Conservation (phyloP, 53 echinoderm and acorn worm species). For the Astropecten irregularis region DNA sequence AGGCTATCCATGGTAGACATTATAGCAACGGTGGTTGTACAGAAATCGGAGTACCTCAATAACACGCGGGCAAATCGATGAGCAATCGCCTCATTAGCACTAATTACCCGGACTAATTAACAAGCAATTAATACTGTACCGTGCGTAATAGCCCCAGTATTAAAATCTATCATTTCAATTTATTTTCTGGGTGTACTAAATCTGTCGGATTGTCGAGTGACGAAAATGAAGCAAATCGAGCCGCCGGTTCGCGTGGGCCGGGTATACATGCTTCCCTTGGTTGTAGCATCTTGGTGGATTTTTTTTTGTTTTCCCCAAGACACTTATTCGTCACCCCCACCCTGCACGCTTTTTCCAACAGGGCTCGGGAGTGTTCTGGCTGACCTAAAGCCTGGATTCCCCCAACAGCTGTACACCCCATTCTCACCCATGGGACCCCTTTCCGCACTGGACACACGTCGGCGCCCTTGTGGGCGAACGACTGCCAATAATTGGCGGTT, state of each 20-base stretch:
- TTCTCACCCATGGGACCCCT: conserved; percentile 36
- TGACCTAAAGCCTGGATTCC: conserved; percentile 39
- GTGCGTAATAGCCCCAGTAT: not conserved
- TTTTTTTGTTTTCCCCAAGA: not conserved
- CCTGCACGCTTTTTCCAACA: conserved; percentile 11
- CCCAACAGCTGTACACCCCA: conserved; percentile 39
- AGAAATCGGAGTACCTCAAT: not conserved
- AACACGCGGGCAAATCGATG: conserved; percentile 1
- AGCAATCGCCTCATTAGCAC: conserved; percentile 15
- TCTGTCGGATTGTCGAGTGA: conserved; percentile 20
- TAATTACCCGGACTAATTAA: conserved; percentile 23
- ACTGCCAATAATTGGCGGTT: conserved; percentile 46
- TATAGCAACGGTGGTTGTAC: not conserved
- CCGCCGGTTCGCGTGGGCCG: no score
- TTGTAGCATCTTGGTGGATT: not conserved
- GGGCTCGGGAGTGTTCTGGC: conserved; percentile 15
- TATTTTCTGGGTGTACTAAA: conserved; percentile 6
- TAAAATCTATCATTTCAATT: conserved; percentile 20
- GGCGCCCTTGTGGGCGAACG: conserved; percentile 52
- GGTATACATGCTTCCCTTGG: no score
- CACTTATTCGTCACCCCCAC: conserved; percentile 1
- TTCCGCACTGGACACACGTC: conserved; percentile 45
- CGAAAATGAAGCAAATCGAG: conserved; percentile 15
- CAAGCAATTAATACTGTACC: conserved; percentile 6
- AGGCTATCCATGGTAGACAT: no score